Percentiles rank a stretch among this genome's conserved stretches.
Evolutionary conservation across 2,113 vertebrate species (phyloP).

Genomic region (Rattus rattus): DNA sequence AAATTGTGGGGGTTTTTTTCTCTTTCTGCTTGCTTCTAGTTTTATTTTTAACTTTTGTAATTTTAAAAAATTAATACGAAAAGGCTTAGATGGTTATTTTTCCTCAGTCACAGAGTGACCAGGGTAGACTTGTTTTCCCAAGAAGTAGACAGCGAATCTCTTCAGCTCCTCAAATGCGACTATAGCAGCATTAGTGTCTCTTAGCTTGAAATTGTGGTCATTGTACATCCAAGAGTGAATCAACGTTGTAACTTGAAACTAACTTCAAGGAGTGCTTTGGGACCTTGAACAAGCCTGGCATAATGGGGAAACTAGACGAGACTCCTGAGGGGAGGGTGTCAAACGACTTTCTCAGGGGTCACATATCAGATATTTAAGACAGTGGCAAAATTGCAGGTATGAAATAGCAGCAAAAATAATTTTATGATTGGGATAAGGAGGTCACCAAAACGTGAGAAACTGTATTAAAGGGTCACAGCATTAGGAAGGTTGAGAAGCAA

Average conservation of each 20-base stretch:
- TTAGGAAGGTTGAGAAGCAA: no score
- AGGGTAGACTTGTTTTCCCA: not conserved
- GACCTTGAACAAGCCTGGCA: not conserved
- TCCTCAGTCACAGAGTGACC: not conserved
- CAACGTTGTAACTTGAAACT: slow-evolving; percentile 52
- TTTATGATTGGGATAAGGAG: no score
- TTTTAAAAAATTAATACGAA: not conserved
- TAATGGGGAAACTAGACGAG: not conserved
- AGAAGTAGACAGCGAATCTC: slow-evolving; percentile 16
- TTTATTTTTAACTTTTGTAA: not conserved
- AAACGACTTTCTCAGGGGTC: no score
- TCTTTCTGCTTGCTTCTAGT: slow-evolving; percentile 21
- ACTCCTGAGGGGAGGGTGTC: no score
- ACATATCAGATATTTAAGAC: no score
- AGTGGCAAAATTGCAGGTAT: no score
- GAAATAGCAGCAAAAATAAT: no score
- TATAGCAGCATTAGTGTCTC: not conserved
- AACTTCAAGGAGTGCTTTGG: not conserved
- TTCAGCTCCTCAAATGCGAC: slow-evolving; percentile 27
- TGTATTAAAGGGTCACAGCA: no score
- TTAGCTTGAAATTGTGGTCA: not conserved
- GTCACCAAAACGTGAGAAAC: no score
- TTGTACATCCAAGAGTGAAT: not conserved
- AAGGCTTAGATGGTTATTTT: not conserved
- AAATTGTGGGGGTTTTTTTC: not conserved